Evolutionary conservation across 1,140 invertebrate species (phyloP).

Genomic region (Drosophila nikananu): DNA sequence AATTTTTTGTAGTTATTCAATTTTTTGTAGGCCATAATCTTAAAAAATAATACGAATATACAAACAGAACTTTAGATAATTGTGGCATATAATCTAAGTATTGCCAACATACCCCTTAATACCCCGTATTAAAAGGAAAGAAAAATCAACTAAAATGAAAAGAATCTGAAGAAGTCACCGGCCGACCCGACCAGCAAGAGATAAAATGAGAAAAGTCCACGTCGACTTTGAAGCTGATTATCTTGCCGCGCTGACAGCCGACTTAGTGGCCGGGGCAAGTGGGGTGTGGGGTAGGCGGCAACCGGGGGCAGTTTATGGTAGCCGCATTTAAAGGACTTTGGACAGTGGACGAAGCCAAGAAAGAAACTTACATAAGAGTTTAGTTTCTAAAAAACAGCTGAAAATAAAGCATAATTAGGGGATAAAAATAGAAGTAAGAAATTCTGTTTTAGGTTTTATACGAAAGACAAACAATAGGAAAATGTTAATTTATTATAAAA

Average conservation of each 20-base stretch:
- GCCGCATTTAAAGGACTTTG: constrained; percentile 9
- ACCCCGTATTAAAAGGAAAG: neutral
- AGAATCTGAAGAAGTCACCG: constrained; percentile 25
- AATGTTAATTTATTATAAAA: neutral
- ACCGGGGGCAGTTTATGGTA: constrained; percentile 29
- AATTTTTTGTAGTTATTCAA: too few relatives aligned
- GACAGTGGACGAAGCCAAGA: neutral
- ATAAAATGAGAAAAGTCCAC: constrained; percentile 52
- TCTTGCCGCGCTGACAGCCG: constrained; percentile 68
- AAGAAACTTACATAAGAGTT: too few relatives aligned
- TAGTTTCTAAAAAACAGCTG: too few relatives aligned
- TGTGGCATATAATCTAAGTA: neutral
- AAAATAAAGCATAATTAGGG: neutral
- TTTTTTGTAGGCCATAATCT: too few relatives aligned
- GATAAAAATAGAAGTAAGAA: neutral
- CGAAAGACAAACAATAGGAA: neutral
- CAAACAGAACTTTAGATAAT: neutral
- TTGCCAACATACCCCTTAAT: neutral
- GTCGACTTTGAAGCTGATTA: constrained; percentile 68
- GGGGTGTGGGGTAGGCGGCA: constrained; percentile 7
- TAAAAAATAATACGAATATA: too few relatives aligned
- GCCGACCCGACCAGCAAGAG: constrained; percentile 20
- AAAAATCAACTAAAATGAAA: constrained; percentile 17
- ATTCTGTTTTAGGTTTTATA: neutral
- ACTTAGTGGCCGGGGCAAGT: constrained; percentile 29